Conservation (phyloP, 2,113 vertebrate genomes). For the Clupea harengus region DNA sequence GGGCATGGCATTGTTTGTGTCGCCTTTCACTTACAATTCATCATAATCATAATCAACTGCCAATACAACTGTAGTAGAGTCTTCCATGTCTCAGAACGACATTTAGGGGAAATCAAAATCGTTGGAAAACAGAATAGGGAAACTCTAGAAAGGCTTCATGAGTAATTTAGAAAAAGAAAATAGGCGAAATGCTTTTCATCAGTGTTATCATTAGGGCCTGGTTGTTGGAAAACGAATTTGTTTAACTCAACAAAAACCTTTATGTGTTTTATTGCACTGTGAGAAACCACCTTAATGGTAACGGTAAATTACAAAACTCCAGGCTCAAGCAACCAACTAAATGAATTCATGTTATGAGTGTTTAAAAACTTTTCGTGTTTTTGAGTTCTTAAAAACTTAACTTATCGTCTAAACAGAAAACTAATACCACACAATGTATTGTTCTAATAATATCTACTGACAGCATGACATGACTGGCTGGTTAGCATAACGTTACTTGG, state of each 20-base stretch:
- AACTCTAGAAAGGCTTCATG: neutral
- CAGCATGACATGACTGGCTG: neutral
- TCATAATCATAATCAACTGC: neutral
- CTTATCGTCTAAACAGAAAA: neutral
- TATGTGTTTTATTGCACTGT: neutral
- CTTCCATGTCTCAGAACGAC: neutral
- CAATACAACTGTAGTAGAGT: neutral
- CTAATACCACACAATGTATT: neutral
- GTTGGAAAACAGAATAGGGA: neutral
- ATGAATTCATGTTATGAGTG: neutral
- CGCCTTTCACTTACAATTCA: neutral
- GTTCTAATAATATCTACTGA: too few relatives aligned
- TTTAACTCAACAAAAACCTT: neutral
- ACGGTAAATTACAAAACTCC: neutral
- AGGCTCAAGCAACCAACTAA: neutral
- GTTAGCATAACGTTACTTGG: neutral
- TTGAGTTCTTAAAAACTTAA: neutral
- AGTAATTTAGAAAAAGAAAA: neutral
- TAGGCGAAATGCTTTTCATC: neutral
- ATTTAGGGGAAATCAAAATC: neutral
- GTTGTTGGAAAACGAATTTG: neutral
- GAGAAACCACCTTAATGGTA: neutral
- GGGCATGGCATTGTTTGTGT: neutral
- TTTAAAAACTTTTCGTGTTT: neutral
- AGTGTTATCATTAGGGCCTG: neutral